Conservation (phyloP, 2,797 vertebrate species). For the Bradypodion ventrale region DNA sequence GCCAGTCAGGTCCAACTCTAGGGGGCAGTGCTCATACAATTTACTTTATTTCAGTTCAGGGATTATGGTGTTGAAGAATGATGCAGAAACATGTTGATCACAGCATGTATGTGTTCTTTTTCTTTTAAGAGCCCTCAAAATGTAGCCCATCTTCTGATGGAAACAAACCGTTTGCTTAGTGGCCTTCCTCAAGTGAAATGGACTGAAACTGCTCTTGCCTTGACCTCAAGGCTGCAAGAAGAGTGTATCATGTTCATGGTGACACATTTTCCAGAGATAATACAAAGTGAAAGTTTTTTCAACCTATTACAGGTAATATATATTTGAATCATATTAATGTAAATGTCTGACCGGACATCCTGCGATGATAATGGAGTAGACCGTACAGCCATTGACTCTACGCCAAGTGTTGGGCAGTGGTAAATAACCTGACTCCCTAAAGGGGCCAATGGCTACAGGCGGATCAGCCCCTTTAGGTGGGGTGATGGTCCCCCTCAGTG, state of each 20-base stretch:
- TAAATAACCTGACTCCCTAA: no score
- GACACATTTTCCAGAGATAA: conserved; percentile 80
- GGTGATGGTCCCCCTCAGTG: no score
- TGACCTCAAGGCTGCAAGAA: conserved; percentile 86
- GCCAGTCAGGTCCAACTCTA: no score
- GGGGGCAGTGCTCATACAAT: no score
- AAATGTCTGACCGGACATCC: no score
- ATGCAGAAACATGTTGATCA: conserved; percentile 36
- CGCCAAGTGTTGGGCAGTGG: no score
- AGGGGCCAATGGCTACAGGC: no score
- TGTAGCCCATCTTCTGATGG: conserved; percentile 84
- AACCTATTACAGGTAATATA: conserved; percentile 83
- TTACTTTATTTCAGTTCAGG: conserved; percentile 4
- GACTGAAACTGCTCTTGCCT: conserved; percentile 82
- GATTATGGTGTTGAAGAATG: background rate
- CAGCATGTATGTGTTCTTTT: conserved; percentile 38
- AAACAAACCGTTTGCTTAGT: conserved; percentile 85
- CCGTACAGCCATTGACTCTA: no score
- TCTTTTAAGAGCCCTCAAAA: conserved; percentile 84
- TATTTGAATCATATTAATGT: background rate
- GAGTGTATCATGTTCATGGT: conserved; percentile 84
- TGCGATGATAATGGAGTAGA: no score
- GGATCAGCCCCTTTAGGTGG: no score
- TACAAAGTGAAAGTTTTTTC: conserved; percentile 83
- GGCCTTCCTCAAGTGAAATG: conserved; percentile 93